Conservation (phyloP, 2,797 vertebrate species). For the Tapirus indicus region DNA sequence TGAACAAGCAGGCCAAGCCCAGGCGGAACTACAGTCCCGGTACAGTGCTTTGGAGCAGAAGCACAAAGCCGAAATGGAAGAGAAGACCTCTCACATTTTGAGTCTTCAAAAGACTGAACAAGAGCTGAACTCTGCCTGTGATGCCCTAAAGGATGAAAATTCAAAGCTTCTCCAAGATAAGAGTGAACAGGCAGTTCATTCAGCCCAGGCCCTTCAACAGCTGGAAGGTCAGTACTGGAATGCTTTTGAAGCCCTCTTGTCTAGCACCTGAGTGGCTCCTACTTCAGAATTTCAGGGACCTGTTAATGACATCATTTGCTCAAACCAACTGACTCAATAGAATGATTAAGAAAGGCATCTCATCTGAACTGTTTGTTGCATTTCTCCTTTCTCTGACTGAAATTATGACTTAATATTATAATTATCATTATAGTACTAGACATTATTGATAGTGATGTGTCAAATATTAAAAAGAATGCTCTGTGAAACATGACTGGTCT, state of each 20-base stretch:
- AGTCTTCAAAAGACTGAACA: slow-evolving; percentile 74
- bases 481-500: not conserved
- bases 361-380: not conserved
- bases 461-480: not conserved
- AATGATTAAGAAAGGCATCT: not conserved
- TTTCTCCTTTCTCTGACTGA: slow-evolving; percentile 13
- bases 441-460: not conserved
- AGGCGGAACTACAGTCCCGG: slow-evolving; percentile 73
- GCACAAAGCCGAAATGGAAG: slow-evolving; percentile 78
- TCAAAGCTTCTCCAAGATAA: slow-evolving; percentile 88
- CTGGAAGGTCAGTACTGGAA: slow-evolving; percentile 81
- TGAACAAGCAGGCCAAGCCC: slow-evolving; percentile 79
- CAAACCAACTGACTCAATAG: not conserved
- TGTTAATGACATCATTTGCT: not conserved
- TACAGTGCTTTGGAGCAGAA: slow-evolving; percentile 77
- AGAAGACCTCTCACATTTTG: slow-evolving; percentile 77
- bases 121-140: slow-evolving; percentile 59
- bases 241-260: slow-evolving; percentile 10
- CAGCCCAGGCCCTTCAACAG: slow-evolving; percentile 27
- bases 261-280: not conserved
- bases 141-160: slow-evolving; percentile 82
- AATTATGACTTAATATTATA: slow-evolving; percentile 17
- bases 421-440: not conserved
- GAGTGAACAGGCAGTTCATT: slow-evolving; percentile 61
- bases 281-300: not conserved